Percentiles rank a stretch among this genome's conserved stretches.
These are phyloP conservation scores for Xenopus petersii DNA, from an alignment of 2,797 vertebrate species.

Conservation along the genomic window DNA sequence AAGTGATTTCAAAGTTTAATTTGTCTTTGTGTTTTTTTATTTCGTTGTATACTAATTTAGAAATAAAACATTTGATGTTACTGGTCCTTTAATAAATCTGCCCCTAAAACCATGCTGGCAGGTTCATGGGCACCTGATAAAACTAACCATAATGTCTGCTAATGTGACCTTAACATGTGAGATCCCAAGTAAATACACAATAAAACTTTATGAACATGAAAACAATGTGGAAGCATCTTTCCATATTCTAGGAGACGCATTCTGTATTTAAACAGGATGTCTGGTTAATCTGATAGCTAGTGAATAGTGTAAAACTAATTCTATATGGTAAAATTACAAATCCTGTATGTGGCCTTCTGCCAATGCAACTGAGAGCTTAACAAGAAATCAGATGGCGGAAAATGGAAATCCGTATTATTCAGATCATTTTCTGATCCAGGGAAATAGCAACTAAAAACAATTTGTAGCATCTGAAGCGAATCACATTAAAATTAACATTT, in stretches of 20 bases:
- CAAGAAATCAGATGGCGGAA: not conserved
- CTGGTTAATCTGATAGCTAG: not conserved
- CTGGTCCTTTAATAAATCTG: no score
- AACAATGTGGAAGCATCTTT: no score
- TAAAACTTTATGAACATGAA: no score
- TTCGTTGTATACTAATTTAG: no score
- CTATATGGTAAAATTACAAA: not conserved
- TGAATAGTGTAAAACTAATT: not conserved
- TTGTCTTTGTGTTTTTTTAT: no score
- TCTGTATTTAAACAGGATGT: not conserved
- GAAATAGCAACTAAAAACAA: slow-evolving; percentile 3
- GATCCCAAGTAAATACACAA: no score
- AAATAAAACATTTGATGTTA: no score
- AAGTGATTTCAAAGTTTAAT: no score
- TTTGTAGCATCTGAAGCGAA: slow-evolving; percentile 10
- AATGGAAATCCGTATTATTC: not conserved
- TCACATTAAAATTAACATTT: not conserved
- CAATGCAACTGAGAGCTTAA: not conserved
- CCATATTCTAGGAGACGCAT: not conserved
- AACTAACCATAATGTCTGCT: no score
- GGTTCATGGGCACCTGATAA: no score
- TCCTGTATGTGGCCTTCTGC: not conserved
- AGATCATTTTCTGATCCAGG: not conserved
- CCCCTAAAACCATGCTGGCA: no score
- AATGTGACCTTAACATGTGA: no score